Evolutionary conservation across 1,140 invertebrate species (phyloP), one percentile per base, ranked within the genome.

Genomic region (Ooceraea biroi): DNA sequence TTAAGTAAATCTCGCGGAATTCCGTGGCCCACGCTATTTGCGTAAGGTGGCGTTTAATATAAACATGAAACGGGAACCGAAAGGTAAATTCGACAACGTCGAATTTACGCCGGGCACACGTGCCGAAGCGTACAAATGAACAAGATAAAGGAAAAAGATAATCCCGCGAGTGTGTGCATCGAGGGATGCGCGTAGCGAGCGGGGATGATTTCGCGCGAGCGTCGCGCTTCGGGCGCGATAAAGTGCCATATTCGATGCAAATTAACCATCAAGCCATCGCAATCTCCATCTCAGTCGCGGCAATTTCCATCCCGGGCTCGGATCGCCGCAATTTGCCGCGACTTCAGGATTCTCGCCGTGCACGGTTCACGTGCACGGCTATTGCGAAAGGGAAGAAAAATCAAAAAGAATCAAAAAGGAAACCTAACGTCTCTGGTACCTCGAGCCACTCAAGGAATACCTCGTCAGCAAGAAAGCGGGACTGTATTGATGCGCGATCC

Each of bases 1-100:
- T 76, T 76, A 52, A 63, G 58, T 58, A 77, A 80, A 57, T 80
- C 61, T 30, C 41, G 36, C 30, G 69, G 46, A 27, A 61, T 74
- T 66, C 14, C 25, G 46, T 57, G 17, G 44, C 36, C 27, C 55
- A 12, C 36, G 63, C 36, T 69, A 52, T 66, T 77, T 52, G n/a
- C 36, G 14, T 44, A 41, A 17, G 30, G 41, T 68, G 17, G 14
- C 7, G 7, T 78, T 41, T 68, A 61, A 68, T 69, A 57, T 27
- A 69, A 69, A 44, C 41, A 50, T 22, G 60, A 36, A 41, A 27
- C 22, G 36, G 12, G 36, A 57, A 27, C 27, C 14, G 30, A 57
- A 8, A 25, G 36, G 0, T 17, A 41, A 25, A 30, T 55, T 14
- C 19, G 36, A 11, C n/a, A n/a, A n/a, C 22, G 8, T 1, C 2